Evolutionary conservation across 2,888 invertebrate genomes (phyloP), one percentile per base, ranked within the genome.

Genomic region (Carabus problematicus): DNA sequence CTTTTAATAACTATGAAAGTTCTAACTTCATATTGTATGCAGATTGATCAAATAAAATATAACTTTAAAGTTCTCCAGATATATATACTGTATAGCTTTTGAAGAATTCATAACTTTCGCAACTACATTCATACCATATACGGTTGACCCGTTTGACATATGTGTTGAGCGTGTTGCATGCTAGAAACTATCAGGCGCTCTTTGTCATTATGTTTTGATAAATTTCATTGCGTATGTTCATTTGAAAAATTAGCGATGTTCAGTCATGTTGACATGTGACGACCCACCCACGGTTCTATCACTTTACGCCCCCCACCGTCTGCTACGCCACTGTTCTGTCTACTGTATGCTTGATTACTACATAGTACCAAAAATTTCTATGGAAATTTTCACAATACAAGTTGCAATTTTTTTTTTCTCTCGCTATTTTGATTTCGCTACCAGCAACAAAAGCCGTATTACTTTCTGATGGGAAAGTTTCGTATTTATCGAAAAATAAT

Each of bases 131-230:
- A 29, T 29, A 29, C 29, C 2, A 29, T 29, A 29, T 29, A 29
- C 6, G 29, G 16, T 3, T 52, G 52, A 52, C 52, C 52, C 52
- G 19, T 52, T 12, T 52, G 18, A 18, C 52, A 52, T 14, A 16
- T 16, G 52, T 52, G 52, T 19, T 9, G 18, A 14, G 52, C 52
- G 52, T 52, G 52, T 52, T 11, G 52, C 52, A 16, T 52, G 19
- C 14, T 18, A 16, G 52, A 9, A 47, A 43, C 11, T n/a, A n/a
- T 8, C 47, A 47, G 16, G 19, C 52, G 19, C 52, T 52, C 19
- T 19, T 16, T 16, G 43, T 11, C 12, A 29, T 29, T 47, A 47
- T n/a, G n/a, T n/a, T n/a, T n/a, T n/a, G 11, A 52, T 52, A 52
- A 52, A 18, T 52, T 52, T 16, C 19, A 52, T 49, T n/a, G 49